Conservation (phyloP, 2,113 vertebrate species). For the Egretta garzetta region DNA sequence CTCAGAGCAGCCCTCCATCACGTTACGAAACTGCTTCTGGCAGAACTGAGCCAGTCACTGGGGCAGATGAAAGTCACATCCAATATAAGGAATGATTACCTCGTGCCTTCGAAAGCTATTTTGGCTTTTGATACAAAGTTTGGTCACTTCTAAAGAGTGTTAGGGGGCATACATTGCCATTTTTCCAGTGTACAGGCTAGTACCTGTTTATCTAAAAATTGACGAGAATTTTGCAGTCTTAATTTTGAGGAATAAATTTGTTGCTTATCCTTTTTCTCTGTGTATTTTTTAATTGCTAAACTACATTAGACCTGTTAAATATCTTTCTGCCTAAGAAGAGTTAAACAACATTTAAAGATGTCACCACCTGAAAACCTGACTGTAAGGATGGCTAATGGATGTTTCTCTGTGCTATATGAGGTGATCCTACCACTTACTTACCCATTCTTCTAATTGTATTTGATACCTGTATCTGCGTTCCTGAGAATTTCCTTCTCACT, state of each 20-base stretch:
- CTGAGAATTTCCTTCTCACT: not conserved
- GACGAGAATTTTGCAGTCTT: not conserved
- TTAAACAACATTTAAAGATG: not conserved
- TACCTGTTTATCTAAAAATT: not conserved
- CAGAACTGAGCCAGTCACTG: not conserved
- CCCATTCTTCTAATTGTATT: not conserved
- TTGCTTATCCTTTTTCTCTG: not conserved
- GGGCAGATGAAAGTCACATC: not conserved
- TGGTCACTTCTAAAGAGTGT: not conserved
- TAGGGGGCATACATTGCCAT: not conserved
- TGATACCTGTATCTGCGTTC: not conserved
- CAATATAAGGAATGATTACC: not conserved
- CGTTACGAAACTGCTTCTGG: not conserved
- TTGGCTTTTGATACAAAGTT: not conserved
- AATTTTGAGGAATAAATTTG: not conserved
- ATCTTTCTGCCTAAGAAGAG: not conserved
- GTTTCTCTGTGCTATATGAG: not conserved
- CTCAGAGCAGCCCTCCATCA: not conserved
- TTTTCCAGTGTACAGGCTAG: not conserved
- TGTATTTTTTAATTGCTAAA: not conserved
- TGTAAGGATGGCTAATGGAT: not conserved
- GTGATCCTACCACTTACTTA: not conserved
- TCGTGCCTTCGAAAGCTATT: not conserved
- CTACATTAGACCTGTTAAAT: not conserved
- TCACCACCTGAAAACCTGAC: not conserved